A percentile compares a stretch with the other conserved stretches of the same genome.
Conservation (phyloP, 2,797 vertebrate genomes). For the Fistularia tabacaria region DNA sequence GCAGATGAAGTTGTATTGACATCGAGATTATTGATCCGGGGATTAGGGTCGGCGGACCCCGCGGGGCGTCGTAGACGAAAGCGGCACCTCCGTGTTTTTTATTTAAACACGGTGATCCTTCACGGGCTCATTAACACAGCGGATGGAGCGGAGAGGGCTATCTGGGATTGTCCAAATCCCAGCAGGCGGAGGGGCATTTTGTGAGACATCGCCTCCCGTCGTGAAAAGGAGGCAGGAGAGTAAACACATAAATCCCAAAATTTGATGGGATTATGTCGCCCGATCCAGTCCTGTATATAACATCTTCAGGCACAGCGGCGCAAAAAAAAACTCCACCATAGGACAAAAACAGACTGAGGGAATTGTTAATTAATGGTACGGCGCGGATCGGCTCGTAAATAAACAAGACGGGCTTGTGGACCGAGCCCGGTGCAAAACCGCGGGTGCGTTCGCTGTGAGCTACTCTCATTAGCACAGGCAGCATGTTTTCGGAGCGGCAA, state of each 20-base stretch:
- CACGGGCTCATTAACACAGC: slow-evolving; percentile 29
- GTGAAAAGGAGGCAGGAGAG: not conserved
- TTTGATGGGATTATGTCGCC: too few species aligned
- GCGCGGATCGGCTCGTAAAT: slow-evolving; percentile 3
- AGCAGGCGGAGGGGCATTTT: too few species aligned
- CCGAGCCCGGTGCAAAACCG: slow-evolving; percentile 37
- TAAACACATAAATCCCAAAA: too few species aligned
- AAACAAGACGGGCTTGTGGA: slow-evolving; percentile 5
- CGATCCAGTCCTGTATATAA: too few species aligned
- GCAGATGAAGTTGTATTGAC: slow-evolving; percentile 27
- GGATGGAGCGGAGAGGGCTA: slow-evolving; percentile 33
- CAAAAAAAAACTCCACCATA: too few species aligned
- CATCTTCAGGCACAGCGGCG: too few species aligned
- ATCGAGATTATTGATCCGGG: slow-evolving; percentile 48
- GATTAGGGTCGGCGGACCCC: slow-evolving; percentile 33
- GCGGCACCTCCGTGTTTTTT: slow-evolving; percentile 10
- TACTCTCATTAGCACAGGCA: slow-evolving; percentile 47
- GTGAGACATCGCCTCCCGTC: too few species aligned
- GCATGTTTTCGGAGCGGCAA: slow-evolving; percentile 56
- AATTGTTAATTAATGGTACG: not conserved
- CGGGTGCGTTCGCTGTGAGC: slow-evolving; percentile 22
- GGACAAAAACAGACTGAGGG: too few species aligned
- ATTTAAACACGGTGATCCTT: slow-evolving; percentile 28
- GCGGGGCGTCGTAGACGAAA: slow-evolving; percentile 16
- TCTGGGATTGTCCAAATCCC: slow-evolving; percentile 25